Evolutionary conservation across 2,888 invertebrate genomes (phyloP).

Genomic region (Drosophila parthenogenetica): DNA sequence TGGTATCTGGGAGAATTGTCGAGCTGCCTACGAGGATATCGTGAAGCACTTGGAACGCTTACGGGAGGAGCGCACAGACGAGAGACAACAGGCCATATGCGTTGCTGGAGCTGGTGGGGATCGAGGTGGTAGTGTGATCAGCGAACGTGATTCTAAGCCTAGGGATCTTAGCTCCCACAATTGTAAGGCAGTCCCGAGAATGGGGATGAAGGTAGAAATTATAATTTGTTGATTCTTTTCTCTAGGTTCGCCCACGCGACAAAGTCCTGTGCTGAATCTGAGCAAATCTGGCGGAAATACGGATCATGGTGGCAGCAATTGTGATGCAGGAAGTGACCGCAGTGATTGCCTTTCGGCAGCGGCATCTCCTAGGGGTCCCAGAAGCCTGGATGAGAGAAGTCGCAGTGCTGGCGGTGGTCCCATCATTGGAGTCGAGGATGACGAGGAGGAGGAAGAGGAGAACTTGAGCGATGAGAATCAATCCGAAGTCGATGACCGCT

Average conservation of each 20-base stretch:
- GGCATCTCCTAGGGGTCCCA: conserved; percentile 86
- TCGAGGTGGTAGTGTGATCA: conserved; percentile 81
- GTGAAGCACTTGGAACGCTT: conserved; percentile 98
- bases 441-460: conserved; percentile 89
- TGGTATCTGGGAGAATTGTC: conserved; percentile 97
- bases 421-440: conserved; percentile 80
- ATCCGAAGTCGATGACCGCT: conserved; percentile 92
- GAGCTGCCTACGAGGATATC: conserved; percentile 97
- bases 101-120: conserved; percentile 86
- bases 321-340: conserved; percentile 88
- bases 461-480: conserved; percentile 93
- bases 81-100: conserved; percentile 90
- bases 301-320: conserved; percentile 89
- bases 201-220: conserved; percentile 2
- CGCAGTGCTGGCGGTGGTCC: conserved; percentile 72
- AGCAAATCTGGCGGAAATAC: conserved; percentile 92
- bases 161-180: conserved; percentile 94
- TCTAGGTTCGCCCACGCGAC: conserved; percentile 91
- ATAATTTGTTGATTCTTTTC: conserved; percentile 2
- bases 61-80: conserved; percentile 94
- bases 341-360: conserved; percentile 87
- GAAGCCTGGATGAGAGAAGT: conserved; percentile 77
- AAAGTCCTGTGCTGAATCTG: conserved; percentile 96
- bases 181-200: conserved; percentile 87
- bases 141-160: conserved; percentile 93